Evolutionary conservation across 2,888 invertebrate species (phyloP).

Genomic region (Beris chalybata): DNA sequence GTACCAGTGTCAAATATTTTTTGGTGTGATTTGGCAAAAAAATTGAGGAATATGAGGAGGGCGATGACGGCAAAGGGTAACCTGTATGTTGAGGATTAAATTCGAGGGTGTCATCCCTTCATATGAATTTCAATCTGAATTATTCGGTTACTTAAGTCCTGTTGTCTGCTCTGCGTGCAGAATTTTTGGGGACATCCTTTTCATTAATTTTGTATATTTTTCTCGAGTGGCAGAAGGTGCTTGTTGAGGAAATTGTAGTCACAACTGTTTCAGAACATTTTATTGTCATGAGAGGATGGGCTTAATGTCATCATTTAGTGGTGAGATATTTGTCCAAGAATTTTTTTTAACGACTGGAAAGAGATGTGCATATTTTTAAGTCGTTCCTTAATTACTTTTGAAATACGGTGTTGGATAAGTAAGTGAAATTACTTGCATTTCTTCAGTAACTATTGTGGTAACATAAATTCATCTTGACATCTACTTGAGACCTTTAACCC

Average conservation of each 20-base stretch:
- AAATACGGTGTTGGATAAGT: too few species aligned
- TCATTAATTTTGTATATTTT: slow-evolving; percentile 28
- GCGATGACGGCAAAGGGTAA: slow-evolving; percentile 24
- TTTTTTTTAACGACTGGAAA: too few species aligned
- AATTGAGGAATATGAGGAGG: slow-evolving; percentile 11
- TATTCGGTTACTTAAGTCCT: slow-evolving; percentile 26
- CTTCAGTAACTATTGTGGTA: too few species aligned
- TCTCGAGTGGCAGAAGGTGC: slow-evolving; percentile 21
- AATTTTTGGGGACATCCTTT: slow-evolving; percentile 8
- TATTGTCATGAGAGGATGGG: neutral
- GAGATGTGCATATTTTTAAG: too few species aligned
- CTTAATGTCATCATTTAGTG: neutral
- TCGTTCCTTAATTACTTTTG: too few species aligned
- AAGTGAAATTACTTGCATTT: too few species aligned
- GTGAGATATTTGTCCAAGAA: slow-evolving; percentile 4
- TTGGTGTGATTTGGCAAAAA: slow-evolving; percentile 23
- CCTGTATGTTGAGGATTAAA: neutral
- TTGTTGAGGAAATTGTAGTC: slow-evolving; percentile 22
- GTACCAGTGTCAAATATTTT: slow-evolving; percentile 26
- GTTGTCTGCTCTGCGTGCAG: slow-evolving; percentile 23
- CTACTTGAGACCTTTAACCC: too few species aligned
- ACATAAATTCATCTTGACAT: too few species aligned
- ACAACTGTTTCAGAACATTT: slow-evolving; percentile 9
- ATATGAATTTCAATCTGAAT: slow-evolving; percentile 26
- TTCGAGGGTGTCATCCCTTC: slow-evolving; percentile 25